Evolutionary conservation across 2,888 invertebrate species (phyloP).

Genomic region (Megastigmus dorsalis): DNA sequence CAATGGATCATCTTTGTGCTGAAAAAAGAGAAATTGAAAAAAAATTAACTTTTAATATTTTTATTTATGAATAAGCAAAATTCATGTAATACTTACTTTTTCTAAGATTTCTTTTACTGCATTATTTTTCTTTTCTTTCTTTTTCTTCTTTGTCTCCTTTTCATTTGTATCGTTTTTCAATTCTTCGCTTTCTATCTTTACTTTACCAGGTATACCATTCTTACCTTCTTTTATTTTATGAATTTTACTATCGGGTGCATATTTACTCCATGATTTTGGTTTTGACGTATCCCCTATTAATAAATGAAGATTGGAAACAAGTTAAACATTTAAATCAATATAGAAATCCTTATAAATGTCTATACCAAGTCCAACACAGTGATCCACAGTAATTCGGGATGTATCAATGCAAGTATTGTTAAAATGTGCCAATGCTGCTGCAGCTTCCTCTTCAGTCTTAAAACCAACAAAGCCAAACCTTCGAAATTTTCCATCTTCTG

Average conservation of each 20-base stretch:
- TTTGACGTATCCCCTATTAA: constrained; percentile 80
- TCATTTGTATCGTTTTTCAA: constrained; percentile 46
- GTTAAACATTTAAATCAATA: background rate
- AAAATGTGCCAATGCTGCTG: constrained; percentile 85
- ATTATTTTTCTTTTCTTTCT: constrained; percentile 74
- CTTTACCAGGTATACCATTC: constrained; percentile 57
- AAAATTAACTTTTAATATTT: too few species aligned
- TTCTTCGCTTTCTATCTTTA: constrained; percentile 58
- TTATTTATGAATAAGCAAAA: constrained; percentile 2
- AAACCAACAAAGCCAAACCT: constrained; percentile 96
- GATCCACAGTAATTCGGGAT: constrained; percentile 86
- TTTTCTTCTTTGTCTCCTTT: constrained; percentile 58
- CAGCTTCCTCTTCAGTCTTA: constrained; percentile 86
- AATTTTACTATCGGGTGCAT: constrained; percentile 85
- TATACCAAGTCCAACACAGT: constrained; percentile 81
- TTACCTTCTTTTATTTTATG: constrained; percentile 71
- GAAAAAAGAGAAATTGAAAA: constrained; percentile 49
- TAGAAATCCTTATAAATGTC: constrained; percentile 24
- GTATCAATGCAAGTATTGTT: constrained; percentile 91
- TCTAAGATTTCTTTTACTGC: constrained; percentile 80
- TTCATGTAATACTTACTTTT: constrained; percentile 75
- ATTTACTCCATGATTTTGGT: constrained; percentile 95
- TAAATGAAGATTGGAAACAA: background rate
- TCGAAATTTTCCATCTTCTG: constrained; percentile 92
- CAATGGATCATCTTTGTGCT: constrained; percentile 90